These are phyloP conservation scores for Drosophila infuscata DNA, from an alignment of 2,888 invertebrate genomes.

Conservation along the genomic window DNA sequence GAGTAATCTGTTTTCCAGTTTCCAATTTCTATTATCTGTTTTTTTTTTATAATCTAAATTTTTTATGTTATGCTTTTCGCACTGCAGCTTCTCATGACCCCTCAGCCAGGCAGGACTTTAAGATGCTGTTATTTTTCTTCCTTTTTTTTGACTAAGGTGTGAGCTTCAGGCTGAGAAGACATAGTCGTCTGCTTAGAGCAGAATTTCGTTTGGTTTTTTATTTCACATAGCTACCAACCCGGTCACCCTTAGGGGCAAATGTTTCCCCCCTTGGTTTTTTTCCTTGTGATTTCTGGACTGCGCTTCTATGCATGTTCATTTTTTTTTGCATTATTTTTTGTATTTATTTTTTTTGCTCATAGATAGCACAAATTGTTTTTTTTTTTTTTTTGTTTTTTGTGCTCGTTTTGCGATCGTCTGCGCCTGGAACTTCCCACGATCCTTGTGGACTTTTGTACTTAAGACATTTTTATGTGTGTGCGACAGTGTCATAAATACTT, in stretches of 20 bases:
- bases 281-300: constrained; percentile 36
- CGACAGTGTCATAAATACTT: constrained; percentile 62
- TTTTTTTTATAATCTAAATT: constrained; percentile 35
- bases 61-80: constrained; percentile 25
- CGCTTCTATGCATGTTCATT: constrained; percentile 36
- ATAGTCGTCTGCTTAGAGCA: constrained; percentile 36
- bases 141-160: constrained; percentile 6
- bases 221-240: constrained; percentile 36
- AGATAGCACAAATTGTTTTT: constrained; percentile 42
- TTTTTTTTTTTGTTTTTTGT: constrained; percentile 40
- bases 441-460: constrained; percentile 79
- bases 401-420: constrained; percentile 63
- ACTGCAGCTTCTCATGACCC: constrained; percentile 51
- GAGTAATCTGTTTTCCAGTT: constrained; percentile 46
- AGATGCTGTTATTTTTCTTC: constrained; percentile 34
- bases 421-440: constrained; percentile 81
- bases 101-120: constrained; percentile 29
- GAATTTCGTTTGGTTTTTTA: constrained; percentile 18
- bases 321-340: constrained; percentile 21
- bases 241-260: constrained; percentile 45
- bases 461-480: constrained; percentile 55
- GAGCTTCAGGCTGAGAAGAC: constrained; percentile 43
- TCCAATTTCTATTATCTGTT: constrained; percentile 34
- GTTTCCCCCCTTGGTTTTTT: constrained; percentile 19
- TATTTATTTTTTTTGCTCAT: constrained; percentile 45